phyloP scores from a whole-genome alignment of 2,113 vertebrate genomes.

The Sturnus vulgaris region DNA sequence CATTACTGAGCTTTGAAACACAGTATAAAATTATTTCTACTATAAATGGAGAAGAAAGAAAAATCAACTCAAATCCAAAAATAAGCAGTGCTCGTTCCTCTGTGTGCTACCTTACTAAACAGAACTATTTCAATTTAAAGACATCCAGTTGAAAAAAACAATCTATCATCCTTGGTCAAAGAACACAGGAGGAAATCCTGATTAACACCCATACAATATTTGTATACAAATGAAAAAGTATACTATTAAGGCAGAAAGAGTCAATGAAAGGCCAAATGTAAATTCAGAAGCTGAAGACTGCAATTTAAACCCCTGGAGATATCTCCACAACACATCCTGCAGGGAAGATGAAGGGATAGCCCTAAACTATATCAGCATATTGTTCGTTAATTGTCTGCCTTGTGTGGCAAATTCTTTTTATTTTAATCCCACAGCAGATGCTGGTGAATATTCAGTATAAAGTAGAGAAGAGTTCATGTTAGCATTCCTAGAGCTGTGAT shows the following conservation, averaged over 20 bases:
- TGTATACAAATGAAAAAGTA: not conserved
- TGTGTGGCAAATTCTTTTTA: slow-evolving; percentile 61
- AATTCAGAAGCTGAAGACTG: slow-evolving; percentile 7
- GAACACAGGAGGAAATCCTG: not conserved
- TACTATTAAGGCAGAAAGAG: slow-evolving; percentile 13
- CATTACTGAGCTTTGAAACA: not conserved
- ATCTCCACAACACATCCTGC: not conserved
- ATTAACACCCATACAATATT: not conserved
- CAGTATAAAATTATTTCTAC: not conserved
- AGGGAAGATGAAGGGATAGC: slow-evolving; percentile 22
- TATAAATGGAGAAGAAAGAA: not conserved
- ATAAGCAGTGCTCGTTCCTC: not conserved
- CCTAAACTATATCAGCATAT: slow-evolving; percentile 49
- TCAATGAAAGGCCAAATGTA: slow-evolving; percentile 36
- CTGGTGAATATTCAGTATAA: slow-evolving; percentile 71
- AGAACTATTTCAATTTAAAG: not conserved
- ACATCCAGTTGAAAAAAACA: not conserved
- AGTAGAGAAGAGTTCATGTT: slow-evolving; percentile 48
- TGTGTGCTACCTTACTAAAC: not conserved
- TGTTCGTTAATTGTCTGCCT: slow-evolving; percentile 64
- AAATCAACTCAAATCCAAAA: not conserved
- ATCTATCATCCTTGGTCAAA: not conserved
- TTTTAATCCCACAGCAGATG: slow-evolving; percentile 66
- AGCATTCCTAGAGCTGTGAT: slow-evolving; percentile 56
- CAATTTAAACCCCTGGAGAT: slow-evolving; percentile 34